These are phyloP conservation scores for Scaptodrosophila lebanonensis DNA, from an alignment of 1,140 invertebrate genomes.

Conservation along the genomic window DNA sequence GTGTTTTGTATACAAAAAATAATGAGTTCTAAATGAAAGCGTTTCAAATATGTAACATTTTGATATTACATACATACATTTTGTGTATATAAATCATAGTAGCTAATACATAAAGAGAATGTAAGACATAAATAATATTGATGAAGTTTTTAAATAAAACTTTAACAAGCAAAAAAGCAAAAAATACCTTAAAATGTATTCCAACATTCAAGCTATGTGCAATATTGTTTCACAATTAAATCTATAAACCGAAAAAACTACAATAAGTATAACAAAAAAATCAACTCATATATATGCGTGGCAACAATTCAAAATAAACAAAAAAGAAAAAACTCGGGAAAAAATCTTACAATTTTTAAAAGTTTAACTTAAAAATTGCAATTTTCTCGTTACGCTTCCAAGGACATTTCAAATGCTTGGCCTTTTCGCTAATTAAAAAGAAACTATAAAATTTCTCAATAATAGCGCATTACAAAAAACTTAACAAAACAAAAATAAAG, in stretches of 20 bases:
- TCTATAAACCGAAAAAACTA: slow-evolving; percentile 44
- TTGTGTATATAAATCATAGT: slow-evolving; percentile 30
- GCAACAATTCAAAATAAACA: slow-evolving; percentile 43
- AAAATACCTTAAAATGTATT: slow-evolving; percentile 21
- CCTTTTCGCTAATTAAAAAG: slow-evolving; percentile 63
- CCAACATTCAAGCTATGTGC: no score
- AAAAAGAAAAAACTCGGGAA: slow-evolving; percentile 38
- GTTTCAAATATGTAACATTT: slow-evolving; percentile 52
- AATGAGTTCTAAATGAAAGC: slow-evolving; percentile 49
- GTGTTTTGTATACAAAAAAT: slow-evolving; percentile 35
- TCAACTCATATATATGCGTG: slow-evolving; percentile 21
- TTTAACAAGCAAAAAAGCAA: slow-evolving; percentile 51
- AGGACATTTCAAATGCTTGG: slow-evolving; percentile 36
- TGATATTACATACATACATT: slow-evolving; percentile 40
- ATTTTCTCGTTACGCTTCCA: slow-evolving; percentile 47
- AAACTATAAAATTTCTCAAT: slow-evolving; percentile 67
- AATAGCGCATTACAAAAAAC: slow-evolving; percentile 57
- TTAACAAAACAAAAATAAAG: slow-evolving; percentile 27
- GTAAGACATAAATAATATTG: slow-evolving; percentile 55
- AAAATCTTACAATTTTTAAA: slow-evolving; percentile 62
- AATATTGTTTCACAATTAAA: slow-evolving; percentile 43
- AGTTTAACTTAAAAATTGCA: slow-evolving; percentile 63
- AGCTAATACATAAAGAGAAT: slow-evolving; percentile 63
- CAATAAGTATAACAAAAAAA: slow-evolving; percentile 29
- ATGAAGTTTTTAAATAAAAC: slow-evolving; percentile 43